A percentile compares a stretch with the other conserved stretches of the same genome.
phyloP scores from a whole-genome alignment of 2,113 vertebrate genomes.

The Barbus barbus region DNA sequence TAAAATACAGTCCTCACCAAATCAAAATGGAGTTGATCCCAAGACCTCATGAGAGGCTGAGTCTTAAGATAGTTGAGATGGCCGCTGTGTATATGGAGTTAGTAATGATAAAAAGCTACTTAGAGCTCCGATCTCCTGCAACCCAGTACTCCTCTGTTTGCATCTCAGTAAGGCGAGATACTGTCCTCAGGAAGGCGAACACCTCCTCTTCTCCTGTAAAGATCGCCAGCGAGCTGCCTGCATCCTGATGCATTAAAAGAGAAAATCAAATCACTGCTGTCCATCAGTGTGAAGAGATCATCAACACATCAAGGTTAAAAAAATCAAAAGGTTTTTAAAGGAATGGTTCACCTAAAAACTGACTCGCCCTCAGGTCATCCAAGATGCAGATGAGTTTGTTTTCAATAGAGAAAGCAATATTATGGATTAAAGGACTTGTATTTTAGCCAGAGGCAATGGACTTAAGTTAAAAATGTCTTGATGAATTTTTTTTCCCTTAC shows the following conservation, averaged over 20 bases:
- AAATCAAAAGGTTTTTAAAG: not conserved
- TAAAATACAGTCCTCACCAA: conserved; percentile 57
- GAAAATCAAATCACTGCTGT: not conserved
- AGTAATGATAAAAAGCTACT: conserved; percentile 47
- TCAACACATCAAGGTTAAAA: not conserved
- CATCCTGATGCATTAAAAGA: conserved; percentile 73
- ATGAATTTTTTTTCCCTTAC: no score
- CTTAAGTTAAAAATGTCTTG: no score
- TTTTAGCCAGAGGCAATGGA: no score
- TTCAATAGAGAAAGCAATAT: no score
- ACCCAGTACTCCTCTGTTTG: conserved; percentile 95
- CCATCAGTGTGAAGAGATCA: not conserved
- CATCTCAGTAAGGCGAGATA: conserved; percentile 97
- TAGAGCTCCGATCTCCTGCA: conserved; percentile 84
- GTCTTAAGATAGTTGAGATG: conserved; percentile 23
- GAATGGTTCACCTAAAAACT: not conserved
- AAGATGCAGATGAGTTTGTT: not conserved
- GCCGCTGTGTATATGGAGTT: conserved; percentile 9
- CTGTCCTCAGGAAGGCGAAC: conserved; percentile 93
- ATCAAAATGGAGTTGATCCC: conserved; percentile 35
- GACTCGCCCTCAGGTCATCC: no score
- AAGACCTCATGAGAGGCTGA: conserved; percentile 33
- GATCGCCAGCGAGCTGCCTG: conserved; percentile 85
- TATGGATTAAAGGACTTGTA: no score
- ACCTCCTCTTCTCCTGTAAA: conserved; percentile 94